Conservation (phyloP, 2,797 vertebrate genomes). For the Garrulus glandarius region DNA sequence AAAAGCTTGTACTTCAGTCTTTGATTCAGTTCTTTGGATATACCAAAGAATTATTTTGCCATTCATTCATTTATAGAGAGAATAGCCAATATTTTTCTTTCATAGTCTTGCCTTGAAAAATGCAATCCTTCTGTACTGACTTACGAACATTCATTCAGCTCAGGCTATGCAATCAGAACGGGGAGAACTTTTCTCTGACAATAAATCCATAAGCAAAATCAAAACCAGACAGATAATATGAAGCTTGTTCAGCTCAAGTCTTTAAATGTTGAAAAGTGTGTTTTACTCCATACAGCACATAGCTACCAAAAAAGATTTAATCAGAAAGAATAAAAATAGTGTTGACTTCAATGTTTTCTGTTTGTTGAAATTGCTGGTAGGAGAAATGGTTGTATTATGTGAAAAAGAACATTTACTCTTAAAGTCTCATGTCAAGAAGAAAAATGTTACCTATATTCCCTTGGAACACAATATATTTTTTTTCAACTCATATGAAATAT, state of each 20-base stretch:
- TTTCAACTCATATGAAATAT: not conserved
- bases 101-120: not conserved
- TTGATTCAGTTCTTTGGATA: not conserved
- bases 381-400: not conserved
- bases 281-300: not conserved
- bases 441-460: constrained; percentile 15
- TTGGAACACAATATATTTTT: not conserved
- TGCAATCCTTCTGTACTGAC: not conserved
- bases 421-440: constrained; percentile 16
- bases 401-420: constrained; percentile 28
- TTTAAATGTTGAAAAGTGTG: constrained; percentile 10
- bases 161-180: not conserved
- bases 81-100: not conserved
- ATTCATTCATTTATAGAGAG: not conserved
- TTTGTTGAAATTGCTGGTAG: constrained; percentile 22
- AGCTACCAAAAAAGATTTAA: constrained; percentile 37
- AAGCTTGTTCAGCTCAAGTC: not conserved
- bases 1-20: not conserved
- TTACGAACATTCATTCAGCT: not conserved
- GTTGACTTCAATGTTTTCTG: constrained; percentile 5
- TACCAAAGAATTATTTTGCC: not conserved
- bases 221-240: constrained; percentile 20
- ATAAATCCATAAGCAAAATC: constrained; percentile 24
- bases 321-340: constrained; percentile 29
- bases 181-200: not conserved